Evolutionary conservation across 2,113 vertebrate genomes (phyloP).

Genomic region (Bubo bubo): DNA sequence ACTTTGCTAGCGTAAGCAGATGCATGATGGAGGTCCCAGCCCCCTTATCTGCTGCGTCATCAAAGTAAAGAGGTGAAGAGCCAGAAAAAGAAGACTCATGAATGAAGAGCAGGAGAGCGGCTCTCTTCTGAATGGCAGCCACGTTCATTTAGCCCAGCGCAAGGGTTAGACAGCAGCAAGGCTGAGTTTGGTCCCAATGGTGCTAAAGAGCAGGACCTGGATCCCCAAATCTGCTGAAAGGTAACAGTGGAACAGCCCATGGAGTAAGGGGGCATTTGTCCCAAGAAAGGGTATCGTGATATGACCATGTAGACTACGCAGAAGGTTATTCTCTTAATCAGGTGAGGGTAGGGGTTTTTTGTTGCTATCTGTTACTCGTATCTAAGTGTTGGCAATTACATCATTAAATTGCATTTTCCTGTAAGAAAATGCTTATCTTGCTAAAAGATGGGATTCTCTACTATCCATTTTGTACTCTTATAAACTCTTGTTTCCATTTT

Average conservation of each 20-base stretch:
- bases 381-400: not conserved
- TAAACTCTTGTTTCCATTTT: not conserved
- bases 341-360: not conserved
- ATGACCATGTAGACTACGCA: not conserved
- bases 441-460: not conserved
- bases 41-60: fast-evolving
- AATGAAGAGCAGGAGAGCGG: not conserved
- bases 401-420: not conserved
- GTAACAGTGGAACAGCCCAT: not conserved
- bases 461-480: not conserved
- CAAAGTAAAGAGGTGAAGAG: not conserved
- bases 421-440: constrained; percentile 29
- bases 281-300: not conserved
- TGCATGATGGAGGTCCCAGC: not conserved
- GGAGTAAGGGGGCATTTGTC: not conserved
- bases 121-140: not conserved
- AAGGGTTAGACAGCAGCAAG: not conserved
- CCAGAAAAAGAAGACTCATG: not conserved
- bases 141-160: fast-evolving
- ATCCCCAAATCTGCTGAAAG: not conserved
- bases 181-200: not conserved
- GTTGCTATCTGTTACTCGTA: not conserved
- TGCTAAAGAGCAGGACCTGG: not conserved
- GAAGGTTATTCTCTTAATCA: not conserved
- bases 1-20: not conserved